Evolutionary conservation across 2,113 vertebrate genomes (phyloP), one percentile per base, ranked within the genome.

Genomic region (Lycocorax pyrrhopterus): DNA sequence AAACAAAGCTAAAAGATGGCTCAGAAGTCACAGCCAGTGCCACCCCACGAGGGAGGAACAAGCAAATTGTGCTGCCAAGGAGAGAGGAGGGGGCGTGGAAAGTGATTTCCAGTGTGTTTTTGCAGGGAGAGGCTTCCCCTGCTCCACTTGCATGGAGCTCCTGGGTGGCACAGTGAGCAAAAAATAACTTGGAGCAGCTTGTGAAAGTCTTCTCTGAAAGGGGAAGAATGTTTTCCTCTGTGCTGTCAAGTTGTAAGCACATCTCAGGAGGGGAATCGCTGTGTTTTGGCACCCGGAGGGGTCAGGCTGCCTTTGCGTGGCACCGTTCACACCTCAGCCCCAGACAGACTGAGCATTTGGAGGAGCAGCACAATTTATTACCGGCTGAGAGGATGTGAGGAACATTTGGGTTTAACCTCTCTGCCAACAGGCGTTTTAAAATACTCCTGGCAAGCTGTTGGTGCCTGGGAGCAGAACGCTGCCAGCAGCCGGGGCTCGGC

Each of bases 401-500:
- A 85, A 33, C 71, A 17, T 44, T 82, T 49, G 52, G 43, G 75
- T 49, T 78, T 23, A 66, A 64, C 46, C 73, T 87, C 49, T 80
- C 58, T 43, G 37, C 51, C 35, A 46, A 9, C 35, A 89, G 73
- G 32, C 3, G 0, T 25, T 85, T 66, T 62, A 25, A 85, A 85
- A 49, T 58, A 35, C 35, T 58, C 22, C 26, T 58, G 66, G n/a
- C 47, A 59, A 63, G 71, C 87, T 63, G 67, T 6, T 79, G 20
- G 35, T 16, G 58, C 29, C 56, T 7, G 46, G 29, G 17, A 41
- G 46, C 56, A 16, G 21, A 32, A 3, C 5, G 13, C 35, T 43
- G 59, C 30, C 35, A 2, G 3, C 1, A 3, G 8, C 9, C 5
- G 37, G 37, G 37, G 59, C 37, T 78, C 2, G 8, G 5, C 35